A percentile compares a stretch with the other conserved stretches of the same genome.
phyloP scores from a whole-genome alignment of 2,888 invertebrate species.

The Sarcophaga rosellei region DNA sequence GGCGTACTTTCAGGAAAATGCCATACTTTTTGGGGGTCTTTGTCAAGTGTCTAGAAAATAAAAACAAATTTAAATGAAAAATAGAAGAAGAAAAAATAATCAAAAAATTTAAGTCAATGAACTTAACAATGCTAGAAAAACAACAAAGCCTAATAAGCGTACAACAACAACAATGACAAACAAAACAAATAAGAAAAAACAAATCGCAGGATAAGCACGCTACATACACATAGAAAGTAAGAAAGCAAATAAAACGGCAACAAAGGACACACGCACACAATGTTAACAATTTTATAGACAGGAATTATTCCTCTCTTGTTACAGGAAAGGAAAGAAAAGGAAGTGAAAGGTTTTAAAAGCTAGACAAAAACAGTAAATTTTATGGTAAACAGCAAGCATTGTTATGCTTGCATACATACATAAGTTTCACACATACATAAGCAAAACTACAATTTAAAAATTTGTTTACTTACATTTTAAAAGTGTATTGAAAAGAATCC shows the following conservation, averaged over 20 bases:
- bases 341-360: neutral
- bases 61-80: neutral
- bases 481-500: slow-evolving; percentile 10
- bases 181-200: neutral
- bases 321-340: neutral
- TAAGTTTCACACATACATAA: neutral
- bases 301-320: too few relatives aligned
- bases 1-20: neutral
- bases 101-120: slow-evolving; percentile 44
- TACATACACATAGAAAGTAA: neutral
- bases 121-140: slow-evolving; percentile 28
- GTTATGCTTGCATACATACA: too few relatives aligned
- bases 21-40: neutral
- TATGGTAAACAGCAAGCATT: neutral
- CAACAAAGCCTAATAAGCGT: neutral
- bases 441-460: neutral
- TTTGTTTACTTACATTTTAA: slow-evolving; percentile 47
- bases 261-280: neutral
- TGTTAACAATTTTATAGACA: neutral
- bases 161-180: slow-evolving; percentile 25
- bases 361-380: neutral
- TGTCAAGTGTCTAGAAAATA: slow-evolving; percentile 1
- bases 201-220: slow-evolving; percentile 48
- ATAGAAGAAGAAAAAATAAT: neutral
- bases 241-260: neutral